Percentiles rank a stretch among this genome's conserved stretches.
Conservation (phyloP, 2,797 vertebrate genomes). For the Distichodus sexfasciatus region DNA sequence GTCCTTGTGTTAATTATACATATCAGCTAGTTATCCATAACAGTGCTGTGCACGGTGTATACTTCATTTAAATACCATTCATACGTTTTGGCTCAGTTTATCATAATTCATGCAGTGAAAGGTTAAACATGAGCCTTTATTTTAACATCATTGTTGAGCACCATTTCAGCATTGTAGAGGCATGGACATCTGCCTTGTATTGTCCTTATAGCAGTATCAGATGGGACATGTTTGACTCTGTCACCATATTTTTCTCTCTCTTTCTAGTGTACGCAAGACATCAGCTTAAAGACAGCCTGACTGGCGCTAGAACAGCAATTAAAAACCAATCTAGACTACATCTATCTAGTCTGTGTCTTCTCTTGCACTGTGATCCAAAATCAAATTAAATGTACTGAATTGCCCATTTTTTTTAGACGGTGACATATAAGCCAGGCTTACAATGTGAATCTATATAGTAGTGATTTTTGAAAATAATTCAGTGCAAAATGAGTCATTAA, state of each 20-base stretch:
- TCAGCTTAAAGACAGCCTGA: conserved; percentile 28
- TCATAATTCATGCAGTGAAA: too few species aligned
- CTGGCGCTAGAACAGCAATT: conserved; percentile 20
- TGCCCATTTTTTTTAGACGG: neutral
- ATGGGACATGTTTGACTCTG: neutral
- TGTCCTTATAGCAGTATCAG: neutral
- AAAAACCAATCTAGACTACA: conserved; percentile 33
- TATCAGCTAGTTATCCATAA: too few species aligned
- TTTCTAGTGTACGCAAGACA: neutral
- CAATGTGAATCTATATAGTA: neutral
- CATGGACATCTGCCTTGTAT: neutral
- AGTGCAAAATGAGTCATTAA: neutral
- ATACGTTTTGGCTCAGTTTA: too few species aligned
- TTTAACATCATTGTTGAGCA: too few species aligned
- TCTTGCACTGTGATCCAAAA: neutral
- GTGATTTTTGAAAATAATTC: neutral
- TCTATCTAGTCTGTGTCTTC: neutral
- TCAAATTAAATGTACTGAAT: neutral
- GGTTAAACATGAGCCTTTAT: too few species aligned
- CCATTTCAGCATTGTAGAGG: neutral
- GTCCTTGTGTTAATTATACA: too few species aligned
- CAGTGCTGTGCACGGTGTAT: too few species aligned
- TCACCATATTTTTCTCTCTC: neutral
- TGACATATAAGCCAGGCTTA: neutral
- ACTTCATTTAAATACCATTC: too few species aligned